phyloP scores from a whole-genome alignment of 1,140 invertebrate genomes.

The Mycetomoellerius zeteki region DNA sequence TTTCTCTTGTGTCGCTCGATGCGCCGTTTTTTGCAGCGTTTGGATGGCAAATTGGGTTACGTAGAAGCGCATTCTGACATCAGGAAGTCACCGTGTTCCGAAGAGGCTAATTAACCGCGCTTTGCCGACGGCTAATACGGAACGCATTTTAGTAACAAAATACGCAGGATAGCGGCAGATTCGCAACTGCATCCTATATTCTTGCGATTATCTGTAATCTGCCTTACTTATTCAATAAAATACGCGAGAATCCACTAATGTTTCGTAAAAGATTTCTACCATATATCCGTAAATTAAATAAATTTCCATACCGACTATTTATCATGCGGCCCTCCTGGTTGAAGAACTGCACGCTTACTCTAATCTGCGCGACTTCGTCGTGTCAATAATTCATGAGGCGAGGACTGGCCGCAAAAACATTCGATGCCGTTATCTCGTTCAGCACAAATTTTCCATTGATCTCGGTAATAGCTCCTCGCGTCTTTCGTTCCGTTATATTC shows the following conservation, averaged over 20 bases:
- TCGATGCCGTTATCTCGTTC: background rate
- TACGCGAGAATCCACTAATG: background rate
- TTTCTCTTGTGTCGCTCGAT: slow-evolving; percentile 34
- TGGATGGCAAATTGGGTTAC: slow-evolving; percentile 76
- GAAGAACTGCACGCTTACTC: background rate
- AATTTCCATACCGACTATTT: slow-evolving; percentile 37
- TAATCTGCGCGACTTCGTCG: slow-evolving; percentile 12
- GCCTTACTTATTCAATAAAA: slow-evolving; percentile 1
- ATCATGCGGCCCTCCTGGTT: background rate
- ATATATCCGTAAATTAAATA: slow-evolving; percentile 43
- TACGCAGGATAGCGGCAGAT: slow-evolving; percentile 3
- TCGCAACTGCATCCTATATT: background rate
- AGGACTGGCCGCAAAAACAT: slow-evolving; percentile 8
- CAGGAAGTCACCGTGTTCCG: slow-evolving; percentile 58
- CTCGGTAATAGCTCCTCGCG: slow-evolving; percentile 41
- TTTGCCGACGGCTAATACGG: slow-evolving; percentile 32
- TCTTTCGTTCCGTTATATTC: slow-evolving; percentile 46
- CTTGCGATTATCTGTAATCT: slow-evolving; percentile 26
- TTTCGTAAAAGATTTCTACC: background rate
- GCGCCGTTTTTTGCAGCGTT: slow-evolving; percentile 54
- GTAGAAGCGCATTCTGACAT: slow-evolving; percentile 69
- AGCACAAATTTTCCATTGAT: slow-evolving; percentile 53
- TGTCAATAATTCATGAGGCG: slow-evolving; percentile 54
- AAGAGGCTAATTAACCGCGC: slow-evolving; percentile 74
- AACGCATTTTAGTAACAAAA: slow-evolving; percentile 39